Evolutionary conservation across 1,140 invertebrate species (phyloP), one percentile per base, ranked within the genome.

Genomic region (Dufourea novaeangliae): DNA sequence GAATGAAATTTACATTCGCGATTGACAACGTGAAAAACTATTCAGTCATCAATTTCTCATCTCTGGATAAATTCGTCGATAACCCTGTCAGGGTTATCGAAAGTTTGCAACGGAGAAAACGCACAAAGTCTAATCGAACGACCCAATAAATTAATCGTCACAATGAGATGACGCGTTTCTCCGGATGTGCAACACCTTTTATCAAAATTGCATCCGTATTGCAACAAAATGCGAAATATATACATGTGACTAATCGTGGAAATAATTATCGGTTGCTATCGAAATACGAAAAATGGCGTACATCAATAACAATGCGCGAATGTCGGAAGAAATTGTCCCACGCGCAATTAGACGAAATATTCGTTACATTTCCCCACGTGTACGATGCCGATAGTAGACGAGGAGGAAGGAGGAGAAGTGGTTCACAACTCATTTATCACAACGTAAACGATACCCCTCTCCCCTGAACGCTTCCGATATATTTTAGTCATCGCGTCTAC

Each of bases 401-500:
- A 8, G 61, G 17, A 27, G 37, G 10, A 64, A 3, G 25, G n/a
- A n/a, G 8, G 12, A 11, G 17, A 29, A 27, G 6, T 29, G n/a
- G 14, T 34, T 37, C 5, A 17, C n/a, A 39, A 20, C 29, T 50
- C 52, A n/a, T 75, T 68, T 69, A 69, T 74, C 72, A 14, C 0
- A 32, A 14, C n/a, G 12, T 8, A 14, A 22, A 27, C 61, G 32
- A 46, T 27, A 27, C 25, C 17, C 29, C 22, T 3, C 10, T 5
- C n/a, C 8, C 34, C n/a, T 6, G 22, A 4, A n/a, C 37, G 39
- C 12, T 52, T 62, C 29, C 22, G 25, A 61, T 56, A 61, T 52
- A 75, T 50, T 75, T 57, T 75, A 17, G 27, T 27, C 62, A 34
- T 68, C 29, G 50, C n/a, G 17, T 44, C 50, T 14, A 17, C 39